Evolutionary conservation across 2,113 vertebrate genomes (phyloP).

Genomic region (Peucedramus taeniatus): DNA sequence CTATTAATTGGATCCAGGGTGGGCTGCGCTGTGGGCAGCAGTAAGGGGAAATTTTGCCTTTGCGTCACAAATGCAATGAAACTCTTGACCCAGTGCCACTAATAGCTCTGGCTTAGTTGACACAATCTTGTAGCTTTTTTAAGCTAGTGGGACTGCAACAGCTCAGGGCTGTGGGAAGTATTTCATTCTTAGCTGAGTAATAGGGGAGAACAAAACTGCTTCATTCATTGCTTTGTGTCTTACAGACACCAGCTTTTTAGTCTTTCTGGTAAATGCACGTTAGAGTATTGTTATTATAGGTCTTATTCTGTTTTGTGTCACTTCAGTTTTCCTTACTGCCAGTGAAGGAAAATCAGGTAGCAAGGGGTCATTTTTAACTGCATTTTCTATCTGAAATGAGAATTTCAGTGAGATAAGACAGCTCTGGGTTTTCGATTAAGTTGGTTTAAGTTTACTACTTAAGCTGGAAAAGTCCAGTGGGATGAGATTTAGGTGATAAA

Average conservation of each 20-base stretch:
- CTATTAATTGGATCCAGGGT: not conserved
- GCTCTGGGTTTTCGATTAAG: not conserved
- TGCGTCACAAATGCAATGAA: not conserved
- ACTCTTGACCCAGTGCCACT: slow-evolving; percentile 12
- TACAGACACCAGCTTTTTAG: not conserved
- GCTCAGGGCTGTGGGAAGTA: not conserved
- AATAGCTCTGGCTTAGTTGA: not conserved
- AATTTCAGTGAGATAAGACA: not conserved
- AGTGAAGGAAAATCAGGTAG: not conserved
- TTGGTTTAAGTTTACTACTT: not conserved
- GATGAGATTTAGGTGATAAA: slow-evolving; percentile 29
- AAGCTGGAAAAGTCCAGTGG: not conserved
- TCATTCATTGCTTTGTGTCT: not conserved
- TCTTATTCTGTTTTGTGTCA: not conserved
- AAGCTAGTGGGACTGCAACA: not conserved
- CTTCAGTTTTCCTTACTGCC: not conserved
- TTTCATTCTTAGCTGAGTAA: not conserved
- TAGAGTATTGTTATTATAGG: not conserved
- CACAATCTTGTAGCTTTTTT: not conserved
- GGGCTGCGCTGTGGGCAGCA: not conserved
- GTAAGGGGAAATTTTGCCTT: not conserved
- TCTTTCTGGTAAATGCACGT: not conserved
- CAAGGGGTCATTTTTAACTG: not conserved
- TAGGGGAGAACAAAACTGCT: not conserved
- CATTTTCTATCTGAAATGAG: not conserved